phyloP scores from a whole-genome alignment of 2,797 vertebrate species.

The Mus caroli region DNA sequence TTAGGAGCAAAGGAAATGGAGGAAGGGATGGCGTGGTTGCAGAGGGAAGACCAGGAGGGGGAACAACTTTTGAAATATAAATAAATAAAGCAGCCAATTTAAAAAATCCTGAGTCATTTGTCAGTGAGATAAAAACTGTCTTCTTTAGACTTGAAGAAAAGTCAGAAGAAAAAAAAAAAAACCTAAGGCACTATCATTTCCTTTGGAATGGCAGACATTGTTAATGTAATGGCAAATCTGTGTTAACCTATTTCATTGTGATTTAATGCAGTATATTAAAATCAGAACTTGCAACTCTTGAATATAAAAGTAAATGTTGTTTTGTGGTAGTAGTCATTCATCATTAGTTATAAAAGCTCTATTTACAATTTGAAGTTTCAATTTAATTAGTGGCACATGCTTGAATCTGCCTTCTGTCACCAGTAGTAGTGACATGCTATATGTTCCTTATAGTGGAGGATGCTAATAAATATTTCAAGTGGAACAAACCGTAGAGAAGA shows the following conservation, averaged over 20 bases:
- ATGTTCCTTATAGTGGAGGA: conserved; percentile 60
- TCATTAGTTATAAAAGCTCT: conserved; percentile 85
- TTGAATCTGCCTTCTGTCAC: conserved; percentile 84
- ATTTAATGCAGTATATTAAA: conserved; percentile 84
- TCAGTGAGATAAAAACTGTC: conserved; percentile 4
- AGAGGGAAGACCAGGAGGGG: background rate
- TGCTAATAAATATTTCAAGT: conserved; percentile 83
- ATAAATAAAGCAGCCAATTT: background rate
- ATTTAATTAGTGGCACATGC: conserved; percentile 88
- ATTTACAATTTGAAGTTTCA: conserved; percentile 86
- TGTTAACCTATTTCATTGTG: conserved; percentile 83
- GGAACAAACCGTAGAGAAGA: conserved; percentile 84
- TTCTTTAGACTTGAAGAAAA: background rate
- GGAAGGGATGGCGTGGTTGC: background rate
- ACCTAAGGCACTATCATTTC: conserved; percentile 79
- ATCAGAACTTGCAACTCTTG: conserved; percentile 81
- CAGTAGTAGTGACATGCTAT: conserved; percentile 74
- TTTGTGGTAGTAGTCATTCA: conserved; percentile 84
- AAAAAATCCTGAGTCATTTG: conserved; percentile 45
- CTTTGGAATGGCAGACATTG: conserved; percentile 68
- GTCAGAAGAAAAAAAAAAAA: conserved; percentile 62
- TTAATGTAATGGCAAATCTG: conserved; percentile 51
- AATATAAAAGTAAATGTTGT: conserved; percentile 85
- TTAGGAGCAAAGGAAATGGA: background rate
- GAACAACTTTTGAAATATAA: background rate